Conservation (phyloP, 2,797 vertebrate species). For the Echeneis naucrates region DNA sequence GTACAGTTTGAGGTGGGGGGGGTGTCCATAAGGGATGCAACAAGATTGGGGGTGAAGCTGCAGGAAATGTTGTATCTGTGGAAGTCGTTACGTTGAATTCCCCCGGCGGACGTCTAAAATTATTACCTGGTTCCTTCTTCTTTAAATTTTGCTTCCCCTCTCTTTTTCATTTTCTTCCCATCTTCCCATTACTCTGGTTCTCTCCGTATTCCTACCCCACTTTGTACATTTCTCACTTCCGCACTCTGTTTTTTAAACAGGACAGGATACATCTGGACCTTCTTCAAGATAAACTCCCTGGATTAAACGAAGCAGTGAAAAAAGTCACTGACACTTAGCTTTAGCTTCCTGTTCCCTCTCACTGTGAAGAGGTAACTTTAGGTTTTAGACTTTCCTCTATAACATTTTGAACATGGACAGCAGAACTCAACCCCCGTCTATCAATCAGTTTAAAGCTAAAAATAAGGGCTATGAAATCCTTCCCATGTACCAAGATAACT, state of each 20-base stretch:
- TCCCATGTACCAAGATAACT: too few relatives aligned
- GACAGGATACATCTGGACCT: constrained; percentile 20
- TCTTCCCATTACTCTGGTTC: constrained; percentile 39
- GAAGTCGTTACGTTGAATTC: constrained; percentile 86
- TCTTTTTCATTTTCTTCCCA: constrained; percentile 56
- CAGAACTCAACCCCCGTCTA: neutral
- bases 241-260: constrained; percentile 28
- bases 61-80: constrained; percentile 85
- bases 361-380: neutral
- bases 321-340: constrained; percentile 12
- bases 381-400: neutral
- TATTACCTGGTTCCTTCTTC: constrained; percentile 87
- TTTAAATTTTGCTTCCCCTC: constrained; percentile 85
- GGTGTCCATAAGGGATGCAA: constrained; percentile 17
- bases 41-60: constrained; percentile 67
- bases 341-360: constrained; percentile 1
- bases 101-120: constrained; percentile 87
- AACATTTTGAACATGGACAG: neutral
- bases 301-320: neutral
- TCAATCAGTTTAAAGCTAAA: neutral
- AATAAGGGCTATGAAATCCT: too few relatives aligned
- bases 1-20: constrained; percentile 21
- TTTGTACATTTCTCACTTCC: constrained; percentile 32
- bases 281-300: neutral
- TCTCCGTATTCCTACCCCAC: constrained; percentile 17